Conservation (phyloP, 2,888 invertebrate species). For the Synanthedon myopaeformis region DNA sequence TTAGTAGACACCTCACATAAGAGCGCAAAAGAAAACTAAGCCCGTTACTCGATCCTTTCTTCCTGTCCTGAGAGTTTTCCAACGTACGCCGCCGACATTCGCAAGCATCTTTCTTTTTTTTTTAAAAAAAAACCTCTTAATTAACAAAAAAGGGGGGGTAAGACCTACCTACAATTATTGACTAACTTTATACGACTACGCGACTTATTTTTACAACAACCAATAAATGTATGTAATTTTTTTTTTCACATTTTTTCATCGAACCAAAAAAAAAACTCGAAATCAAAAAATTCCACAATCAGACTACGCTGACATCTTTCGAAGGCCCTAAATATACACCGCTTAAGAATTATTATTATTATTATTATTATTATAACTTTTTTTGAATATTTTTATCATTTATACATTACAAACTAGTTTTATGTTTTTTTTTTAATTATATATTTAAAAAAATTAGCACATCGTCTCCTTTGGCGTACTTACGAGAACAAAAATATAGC, state of each 20-base stretch:
- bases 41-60: too few relatives aligned
- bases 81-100: constrained; percentile 17
- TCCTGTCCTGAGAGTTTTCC: too few relatives aligned
- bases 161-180: constrained; percentile 11
- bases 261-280: constrained; percentile 9
- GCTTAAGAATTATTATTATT: constrained; percentile 18
- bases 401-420: constrained; percentile 43
- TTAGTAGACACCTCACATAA: too few relatives aligned
- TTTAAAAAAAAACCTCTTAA: constrained; percentile 30
- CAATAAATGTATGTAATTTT: not conserved
- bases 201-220: constrained; percentile 9
- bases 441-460: constrained; percentile 17
- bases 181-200: constrained; percentile 19
- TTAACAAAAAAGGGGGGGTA: constrained; percentile 21
- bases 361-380: constrained; percentile 41
- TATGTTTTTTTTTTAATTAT: constrained; percentile 7
- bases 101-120: constrained; percentile 28
- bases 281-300: constrained; percentile 5
- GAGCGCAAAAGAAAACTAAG: too few relatives aligned
- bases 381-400: constrained; percentile 51
- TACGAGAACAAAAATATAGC: constrained; percentile 54
- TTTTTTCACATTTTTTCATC: constrained; percentile 12
- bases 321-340: constrained; percentile 23
- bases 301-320: not conserved
- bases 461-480: constrained; percentile 61